A percentile compares a stretch with the other conserved stretches of the same genome.
These are phyloP conservation scores for Osmerus eperlanus DNA, from an alignment of 2,113 vertebrate species.

Conservation along the genomic window DNA sequence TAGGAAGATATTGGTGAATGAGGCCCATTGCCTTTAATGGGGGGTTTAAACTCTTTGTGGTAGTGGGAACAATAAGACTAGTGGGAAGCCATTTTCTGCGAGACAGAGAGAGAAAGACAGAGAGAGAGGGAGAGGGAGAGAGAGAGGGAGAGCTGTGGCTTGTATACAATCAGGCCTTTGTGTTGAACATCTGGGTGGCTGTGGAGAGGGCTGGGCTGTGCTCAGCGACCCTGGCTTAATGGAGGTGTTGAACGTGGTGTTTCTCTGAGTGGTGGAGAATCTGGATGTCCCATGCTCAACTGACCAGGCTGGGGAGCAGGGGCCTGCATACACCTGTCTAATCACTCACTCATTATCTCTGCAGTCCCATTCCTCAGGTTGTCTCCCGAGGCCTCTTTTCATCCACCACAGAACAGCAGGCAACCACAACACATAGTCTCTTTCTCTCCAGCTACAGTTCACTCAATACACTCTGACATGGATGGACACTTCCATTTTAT, in stretches of 20 bases:
- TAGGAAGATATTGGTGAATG: too few species aligned
- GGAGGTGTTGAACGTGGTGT: conserved; percentile 39
- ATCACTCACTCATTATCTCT: conserved; percentile 10
- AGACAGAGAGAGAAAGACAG: neutral
- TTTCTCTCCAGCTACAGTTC: neutral
- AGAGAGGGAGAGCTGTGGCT: conserved; percentile 22
- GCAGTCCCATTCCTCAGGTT: neutral
- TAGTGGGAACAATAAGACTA: neutral
- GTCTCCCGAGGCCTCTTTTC: conserved; percentile 1
- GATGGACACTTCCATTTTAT: neutral
- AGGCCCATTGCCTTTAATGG: neutral
- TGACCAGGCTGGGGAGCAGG: neutral
- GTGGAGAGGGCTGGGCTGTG: conserved; percentile 22
- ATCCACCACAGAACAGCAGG: neutral
- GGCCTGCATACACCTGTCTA: neutral
- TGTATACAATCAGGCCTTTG: conserved; percentile 59
- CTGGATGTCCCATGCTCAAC: neutral
- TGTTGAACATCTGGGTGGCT: conserved; percentile 52
- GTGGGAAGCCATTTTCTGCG: neutral
- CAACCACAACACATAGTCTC: neutral
- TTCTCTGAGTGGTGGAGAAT: conserved; percentile 6
- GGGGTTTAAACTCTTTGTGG: neutral
- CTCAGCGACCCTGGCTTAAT: conserved; percentile 42
- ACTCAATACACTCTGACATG: neutral
- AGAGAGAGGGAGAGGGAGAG: neutral